Conservation (phyloP, 1,140 invertebrate species). For the Lordiphosa clarofinis region DNA sequence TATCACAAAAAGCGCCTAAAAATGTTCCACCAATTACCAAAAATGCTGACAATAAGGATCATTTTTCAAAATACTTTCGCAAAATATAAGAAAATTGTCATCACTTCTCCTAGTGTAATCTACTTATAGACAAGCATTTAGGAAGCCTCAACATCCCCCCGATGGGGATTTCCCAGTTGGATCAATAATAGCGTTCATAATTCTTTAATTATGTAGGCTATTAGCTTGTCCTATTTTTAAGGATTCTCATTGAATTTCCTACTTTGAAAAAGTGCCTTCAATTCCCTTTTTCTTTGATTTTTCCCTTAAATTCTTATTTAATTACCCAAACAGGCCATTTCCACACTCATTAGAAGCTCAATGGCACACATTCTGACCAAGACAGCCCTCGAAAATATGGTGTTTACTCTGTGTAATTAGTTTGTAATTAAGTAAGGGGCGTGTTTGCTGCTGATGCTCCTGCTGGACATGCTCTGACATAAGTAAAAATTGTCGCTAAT, state of each 20-base stretch:
- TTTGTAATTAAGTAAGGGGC: conserved; percentile 55
- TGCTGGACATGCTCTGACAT: conserved; percentile 19
- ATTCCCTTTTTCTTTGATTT: not conserved
- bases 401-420: conserved; percentile 65
- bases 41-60: too few relatives aligned
- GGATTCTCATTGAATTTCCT: not conserved
- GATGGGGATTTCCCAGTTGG: too few relatives aligned
- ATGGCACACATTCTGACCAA: not conserved
- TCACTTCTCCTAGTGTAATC: too few relatives aligned
- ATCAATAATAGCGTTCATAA: too few relatives aligned
- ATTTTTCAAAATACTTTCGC: too few relatives aligned
- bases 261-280: not conserved
- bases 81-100: too few relatives aligned
- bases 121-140: too few relatives aligned
- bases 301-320: conserved; percentile 13
- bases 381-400: conserved; percentile 4
- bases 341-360: conserved; percentile 32
- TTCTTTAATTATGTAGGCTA: too few relatives aligned
- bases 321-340: conserved; percentile 35
- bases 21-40: too few relatives aligned
- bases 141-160: too few relatives aligned
- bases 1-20: too few relatives aligned
- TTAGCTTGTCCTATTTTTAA: not conserved
- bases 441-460: conserved; percentile 3
- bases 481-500: conserved; percentile 57